Conservation (phyloP, 2,113 vertebrate species). For the Corythoichthys haematopterus region DNA sequence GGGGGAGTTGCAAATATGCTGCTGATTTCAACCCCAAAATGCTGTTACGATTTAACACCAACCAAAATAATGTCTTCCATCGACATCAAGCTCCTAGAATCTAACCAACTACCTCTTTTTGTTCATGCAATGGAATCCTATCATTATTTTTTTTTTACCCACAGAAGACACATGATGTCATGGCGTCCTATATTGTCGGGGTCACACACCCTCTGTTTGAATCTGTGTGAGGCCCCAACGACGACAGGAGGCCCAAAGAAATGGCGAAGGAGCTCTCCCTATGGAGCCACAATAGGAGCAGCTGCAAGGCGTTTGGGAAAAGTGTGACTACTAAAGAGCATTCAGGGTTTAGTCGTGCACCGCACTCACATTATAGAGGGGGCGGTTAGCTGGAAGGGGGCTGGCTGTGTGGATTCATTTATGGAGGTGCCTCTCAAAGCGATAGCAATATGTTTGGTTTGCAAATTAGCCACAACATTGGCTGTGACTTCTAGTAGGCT, state of each 20-base stretch:
- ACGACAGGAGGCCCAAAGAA: conserved; percentile 65
- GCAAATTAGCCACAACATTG: conserved; percentile 67
- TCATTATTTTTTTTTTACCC: conserved; percentile 18
- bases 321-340: conserved; percentile 70
- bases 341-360: conserved; percentile 57
- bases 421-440: conserved; percentile 39
- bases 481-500: conserved; percentile 34
- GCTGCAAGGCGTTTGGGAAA: conserved; percentile 81
- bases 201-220: conserved; percentile 53
- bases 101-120: neutral
- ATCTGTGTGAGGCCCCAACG: conserved; percentile 43
- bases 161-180: conserved; percentile 57
- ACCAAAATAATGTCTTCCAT: neutral
- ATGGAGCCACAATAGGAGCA: conserved; percentile 69
- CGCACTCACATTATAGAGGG: conserved; percentile 27
- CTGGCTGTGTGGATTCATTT: neutral
- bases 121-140: conserved; percentile 61
- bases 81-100: neutral
- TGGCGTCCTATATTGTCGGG: conserved; percentile 51
- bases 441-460: conserved; percentile 60
- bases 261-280: conserved; percentile 52
- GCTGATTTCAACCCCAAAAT: too few relatives aligned
- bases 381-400: neutral
- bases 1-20: too few relatives aligned
- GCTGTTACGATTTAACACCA: neutral